Base-by-base conservation (phyloP, 2,797 vertebrate genomes). In the Presbytis comata region DNA sequence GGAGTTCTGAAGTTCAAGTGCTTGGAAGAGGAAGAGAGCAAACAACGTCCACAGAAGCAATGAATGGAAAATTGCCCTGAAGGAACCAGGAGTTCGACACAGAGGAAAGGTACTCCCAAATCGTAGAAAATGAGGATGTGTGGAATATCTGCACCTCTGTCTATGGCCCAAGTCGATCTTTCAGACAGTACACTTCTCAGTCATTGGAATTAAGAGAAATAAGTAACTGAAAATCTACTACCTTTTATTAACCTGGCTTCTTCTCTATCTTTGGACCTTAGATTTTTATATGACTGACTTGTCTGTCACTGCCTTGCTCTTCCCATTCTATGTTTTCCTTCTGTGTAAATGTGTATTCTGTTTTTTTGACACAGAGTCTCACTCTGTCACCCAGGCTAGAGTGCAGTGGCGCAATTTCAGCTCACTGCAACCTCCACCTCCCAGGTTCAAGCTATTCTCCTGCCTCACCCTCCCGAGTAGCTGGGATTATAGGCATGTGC, bases 201-300 rank as follows among this genome's bases (percentile, higher is more conserved):
- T 70, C 30, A 90, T 0, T 19, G 79, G 22, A 78, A 70, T 53
- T 2, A n/a, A 44, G 44, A 96, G 26, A 85, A 87, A 83, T 17
- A 67, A 75, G 30, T 30, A 4, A 36, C 0, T 26, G n/a, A 90
- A 79, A 61, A 28, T 8, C n/a, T 53, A 24, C 16, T 44, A 44
- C 17, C 8, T 46, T 22, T 61, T n/a, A 84, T 13, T 55, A 72
- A 81, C 13, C 6, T 84, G 90, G 24, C 67, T 83, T 72, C 55
- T 44, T 76, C 26, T 80, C 44, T 33, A 26, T 85, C 53, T 81
- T 93, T 44, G 46, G 50, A 12, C 74, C 79, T 84, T 48, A 82
- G 55, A 75, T 41, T 93, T 95, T 36, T 82, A 6, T 48, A 24
- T 28, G 50, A 76, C 16, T 70, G 74, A 93, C 6, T 75, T 26